phyloP scores from a whole-genome alignment of 2,113 vertebrate genomes.

The Silurus glanis region DNA sequence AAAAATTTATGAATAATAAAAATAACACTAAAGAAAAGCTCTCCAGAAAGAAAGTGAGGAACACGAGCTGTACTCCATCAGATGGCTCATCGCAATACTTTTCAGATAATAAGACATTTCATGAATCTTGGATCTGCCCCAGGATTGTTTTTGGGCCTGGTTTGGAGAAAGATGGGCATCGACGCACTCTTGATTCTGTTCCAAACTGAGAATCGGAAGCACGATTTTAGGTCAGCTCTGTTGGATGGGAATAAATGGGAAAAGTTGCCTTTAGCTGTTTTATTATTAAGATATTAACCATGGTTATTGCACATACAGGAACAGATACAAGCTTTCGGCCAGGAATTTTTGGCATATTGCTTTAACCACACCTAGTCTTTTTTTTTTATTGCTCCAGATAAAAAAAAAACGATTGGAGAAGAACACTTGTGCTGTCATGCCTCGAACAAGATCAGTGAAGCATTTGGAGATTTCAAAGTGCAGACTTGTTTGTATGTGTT shows the following conservation, averaged over 20 bases:
- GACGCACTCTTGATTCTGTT: background rate
- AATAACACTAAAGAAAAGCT: background rate
- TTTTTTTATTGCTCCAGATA: background rate
- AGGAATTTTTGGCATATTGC: too few species aligned
- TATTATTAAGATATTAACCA: background rate
- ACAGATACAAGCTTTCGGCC: background rate
- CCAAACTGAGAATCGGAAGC: background rate
- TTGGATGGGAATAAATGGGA: background rate
- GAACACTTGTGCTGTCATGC: background rate
- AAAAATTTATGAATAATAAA: too few species aligned
- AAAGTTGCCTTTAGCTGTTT: background rate
- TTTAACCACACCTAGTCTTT: background rate
- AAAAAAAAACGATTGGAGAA: background rate
- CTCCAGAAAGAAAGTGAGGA: background rate
- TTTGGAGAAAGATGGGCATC: background rate
- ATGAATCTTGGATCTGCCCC: background rate
- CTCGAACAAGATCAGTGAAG: background rate
- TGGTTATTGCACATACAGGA: background rate
- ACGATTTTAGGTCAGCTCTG: background rate
- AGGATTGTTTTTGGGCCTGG: background rate
- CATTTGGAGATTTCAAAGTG: background rate
- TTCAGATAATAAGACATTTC: background rate
- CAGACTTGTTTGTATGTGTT: background rate
- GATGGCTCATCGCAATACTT: background rate
- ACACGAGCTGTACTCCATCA: background rate